phyloP scores from a whole-genome alignment of 1,140 invertebrate species.

The Apis dorsata region DNA sequence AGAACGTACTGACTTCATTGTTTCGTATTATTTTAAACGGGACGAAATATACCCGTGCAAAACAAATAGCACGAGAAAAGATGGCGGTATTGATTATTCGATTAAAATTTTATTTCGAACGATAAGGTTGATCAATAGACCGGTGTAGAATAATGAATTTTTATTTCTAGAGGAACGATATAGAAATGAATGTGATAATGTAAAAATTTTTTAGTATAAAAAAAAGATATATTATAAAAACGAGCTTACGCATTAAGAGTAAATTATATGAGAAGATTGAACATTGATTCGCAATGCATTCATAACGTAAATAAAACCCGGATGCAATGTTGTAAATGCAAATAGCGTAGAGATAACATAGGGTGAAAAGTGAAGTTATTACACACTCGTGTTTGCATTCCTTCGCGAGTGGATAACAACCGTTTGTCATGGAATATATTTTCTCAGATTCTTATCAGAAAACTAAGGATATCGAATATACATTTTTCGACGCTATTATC shows the following conservation, averaged over 20 bases:
- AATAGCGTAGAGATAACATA: background rate
- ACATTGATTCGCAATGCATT: background rate
- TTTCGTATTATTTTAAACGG: background rate
- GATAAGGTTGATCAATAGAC: background rate
- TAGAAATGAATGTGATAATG: constrained; percentile 15
- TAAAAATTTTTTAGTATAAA: background rate
- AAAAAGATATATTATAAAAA: constrained; percentile 5
- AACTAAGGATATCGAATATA: background rate
- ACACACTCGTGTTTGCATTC: background rate
- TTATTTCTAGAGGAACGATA: background rate
- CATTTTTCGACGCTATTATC: background rate
- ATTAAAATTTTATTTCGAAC: background rate
- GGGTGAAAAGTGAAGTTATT: background rate
- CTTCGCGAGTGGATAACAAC: background rate
- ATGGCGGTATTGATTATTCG: background rate
- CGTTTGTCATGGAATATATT: background rate
- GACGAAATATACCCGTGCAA: too few species aligned
- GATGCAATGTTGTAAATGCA: background rate
- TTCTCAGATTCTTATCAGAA: background rate
- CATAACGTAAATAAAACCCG: background rate
- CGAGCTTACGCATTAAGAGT: background rate
- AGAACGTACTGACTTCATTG: background rate
- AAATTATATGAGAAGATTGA: constrained; percentile 27
- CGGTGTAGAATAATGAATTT: too few species aligned
- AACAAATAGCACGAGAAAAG: background rate